phyloP scores from a whole-genome alignment of 2,797 vertebrate species.

The Octomys mimax region DNA sequence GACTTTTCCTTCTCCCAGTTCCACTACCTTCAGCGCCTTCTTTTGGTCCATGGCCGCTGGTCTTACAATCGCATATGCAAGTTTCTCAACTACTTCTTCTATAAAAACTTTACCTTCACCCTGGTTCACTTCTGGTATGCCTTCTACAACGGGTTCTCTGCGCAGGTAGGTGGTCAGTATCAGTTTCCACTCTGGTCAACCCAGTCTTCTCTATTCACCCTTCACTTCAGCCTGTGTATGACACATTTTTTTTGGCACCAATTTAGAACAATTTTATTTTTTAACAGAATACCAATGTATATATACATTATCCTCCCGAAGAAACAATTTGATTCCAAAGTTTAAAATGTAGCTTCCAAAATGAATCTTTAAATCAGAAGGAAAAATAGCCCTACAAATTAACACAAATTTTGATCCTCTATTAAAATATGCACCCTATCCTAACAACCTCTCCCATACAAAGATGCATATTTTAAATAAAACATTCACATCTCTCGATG shows the following conservation, averaged over 20 bases:
- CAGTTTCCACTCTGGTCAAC: not conserved
- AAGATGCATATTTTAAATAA: conserved; percentile 90
- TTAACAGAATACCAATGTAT: conserved; percentile 84
- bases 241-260: conserved; percentile 79
- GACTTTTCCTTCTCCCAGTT: conserved; percentile 97
- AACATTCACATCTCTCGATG: conserved; percentile 84
- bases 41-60: conserved; percentile 97
- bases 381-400: conserved; percentile 76
- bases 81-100: conserved; percentile 97
- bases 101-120: conserved; percentile 98
- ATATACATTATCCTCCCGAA: conserved; percentile 86
- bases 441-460: conserved; percentile 85
- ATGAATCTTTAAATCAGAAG: conserved; percentile 82
- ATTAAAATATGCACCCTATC: conserved; percentile 84
- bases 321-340: conserved; percentile 81
- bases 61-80: conserved; percentile 98
- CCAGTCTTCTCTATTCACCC: not conserved
- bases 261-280: conserved; percentile 89
- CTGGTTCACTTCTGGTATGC: conserved; percentile 98
- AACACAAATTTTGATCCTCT: conserved; percentile 80
- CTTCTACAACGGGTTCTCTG: conserved; percentile 98
- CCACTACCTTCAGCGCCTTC: conserved; percentile 96
- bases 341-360: conserved; percentile 83
- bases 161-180: conserved; percentile 93
- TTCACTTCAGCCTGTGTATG: not conserved